A percentile compares a stretch with the other conserved stretches of the same genome.
Evolutionary conservation across 2,113 vertebrate species (phyloP).

Genomic region (Isurus oxyrinchus): DNA sequence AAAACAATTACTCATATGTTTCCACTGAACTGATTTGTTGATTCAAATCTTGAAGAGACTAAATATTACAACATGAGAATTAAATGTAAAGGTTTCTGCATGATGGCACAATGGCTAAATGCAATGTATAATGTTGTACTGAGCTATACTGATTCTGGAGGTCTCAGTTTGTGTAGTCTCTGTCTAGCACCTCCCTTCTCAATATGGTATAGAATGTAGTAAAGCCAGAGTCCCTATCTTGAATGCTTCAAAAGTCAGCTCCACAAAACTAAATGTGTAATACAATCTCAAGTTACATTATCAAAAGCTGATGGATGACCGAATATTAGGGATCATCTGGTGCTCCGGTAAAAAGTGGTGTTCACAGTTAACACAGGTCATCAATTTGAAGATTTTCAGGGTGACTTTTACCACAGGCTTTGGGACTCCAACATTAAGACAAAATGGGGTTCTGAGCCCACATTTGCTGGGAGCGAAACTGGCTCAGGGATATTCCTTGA

Average conservation of each 20-base stretch:
- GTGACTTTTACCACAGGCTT: no score
- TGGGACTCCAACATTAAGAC: no score
- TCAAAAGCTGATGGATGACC: neutral
- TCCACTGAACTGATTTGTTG: neutral
- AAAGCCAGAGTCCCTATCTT: neutral
- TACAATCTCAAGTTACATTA: neutral
- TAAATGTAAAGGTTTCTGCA: neutral
- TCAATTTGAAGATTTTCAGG: no score
- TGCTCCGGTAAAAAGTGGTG: neutral
- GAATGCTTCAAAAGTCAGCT: neutral
- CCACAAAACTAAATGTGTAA: neutral
- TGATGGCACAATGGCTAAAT: neutral
- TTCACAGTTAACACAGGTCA: neutral
- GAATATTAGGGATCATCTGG: neutral
- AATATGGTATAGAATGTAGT: neutral
- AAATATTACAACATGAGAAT: neutral
- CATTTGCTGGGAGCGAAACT: no score
- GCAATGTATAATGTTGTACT: neutral
- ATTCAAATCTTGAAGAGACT: neutral
- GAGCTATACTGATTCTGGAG: neutral
- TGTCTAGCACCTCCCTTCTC: neutral
- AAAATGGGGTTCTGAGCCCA: no score
- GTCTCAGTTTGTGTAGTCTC: neutral
- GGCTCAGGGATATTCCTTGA: no score
- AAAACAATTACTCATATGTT: neutral